phyloP scores from a whole-genome alignment of 1,140 invertebrate species.

The Caenorhabditis brenneri region DNA sequence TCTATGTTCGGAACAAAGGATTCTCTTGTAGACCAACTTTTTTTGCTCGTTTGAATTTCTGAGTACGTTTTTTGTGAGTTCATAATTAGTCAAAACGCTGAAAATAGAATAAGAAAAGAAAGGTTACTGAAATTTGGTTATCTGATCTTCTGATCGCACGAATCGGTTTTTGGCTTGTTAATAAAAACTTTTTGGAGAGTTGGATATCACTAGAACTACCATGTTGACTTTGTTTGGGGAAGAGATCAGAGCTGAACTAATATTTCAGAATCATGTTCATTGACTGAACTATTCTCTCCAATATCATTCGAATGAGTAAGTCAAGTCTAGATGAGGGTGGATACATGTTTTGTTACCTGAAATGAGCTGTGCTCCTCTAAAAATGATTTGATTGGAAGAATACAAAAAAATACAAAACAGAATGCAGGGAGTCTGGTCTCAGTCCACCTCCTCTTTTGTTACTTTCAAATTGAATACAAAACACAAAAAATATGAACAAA shows the following conservation, averaged over 20 bases:
- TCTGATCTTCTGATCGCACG: background rate
- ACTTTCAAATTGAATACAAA: too few relatives aligned
- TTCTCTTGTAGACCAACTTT: background rate
- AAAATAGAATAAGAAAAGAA: background rate
- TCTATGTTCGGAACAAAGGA: too few relatives aligned
- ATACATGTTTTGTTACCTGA: background rate
- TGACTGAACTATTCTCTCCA: too few relatives aligned
- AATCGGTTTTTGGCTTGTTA: too few relatives aligned
- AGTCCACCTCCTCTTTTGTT: background rate
- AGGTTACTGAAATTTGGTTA: background rate
- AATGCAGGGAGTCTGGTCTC: background rate
- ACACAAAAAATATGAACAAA: too few relatives aligned
- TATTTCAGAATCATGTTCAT: too few relatives aligned
- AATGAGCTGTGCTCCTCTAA: background rate
- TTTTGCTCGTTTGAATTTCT: constrained; percentile 6
- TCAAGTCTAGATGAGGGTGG: background rate
- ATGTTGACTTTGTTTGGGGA: too few relatives aligned
- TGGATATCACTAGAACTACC: too few relatives aligned
- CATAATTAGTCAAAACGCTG: background rate
- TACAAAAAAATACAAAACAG: background rate
- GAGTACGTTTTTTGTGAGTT: background rate
- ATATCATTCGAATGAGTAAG: background rate
- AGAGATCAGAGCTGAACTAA: too few relatives aligned
- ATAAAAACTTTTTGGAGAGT: too few relatives aligned
- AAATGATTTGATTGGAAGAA: background rate